phyloP scores from a whole-genome alignment of 1,140 invertebrate species.

The Bradynema listronoti region DNA sequence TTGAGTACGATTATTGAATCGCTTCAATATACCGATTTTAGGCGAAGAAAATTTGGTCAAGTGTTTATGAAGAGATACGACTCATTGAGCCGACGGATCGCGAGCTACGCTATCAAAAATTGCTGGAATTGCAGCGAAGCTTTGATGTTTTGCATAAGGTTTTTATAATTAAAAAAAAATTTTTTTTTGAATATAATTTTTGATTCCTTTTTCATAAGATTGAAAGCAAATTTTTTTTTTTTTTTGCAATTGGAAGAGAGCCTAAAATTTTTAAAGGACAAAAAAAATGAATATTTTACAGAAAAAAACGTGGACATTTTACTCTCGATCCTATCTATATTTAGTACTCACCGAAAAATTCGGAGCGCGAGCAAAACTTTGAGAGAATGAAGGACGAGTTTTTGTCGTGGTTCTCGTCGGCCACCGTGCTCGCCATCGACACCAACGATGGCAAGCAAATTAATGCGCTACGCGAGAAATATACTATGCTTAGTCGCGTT shows the following conservation, averaged over 20 bases:
- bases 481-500: conserved; percentile 23
- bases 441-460: conserved; percentile 33
- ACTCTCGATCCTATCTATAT: no score
- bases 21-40: conserved; percentile 19
- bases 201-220: no score
- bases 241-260: no score
- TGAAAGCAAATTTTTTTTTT: conserved; percentile 1
- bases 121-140: conserved; percentile 41
- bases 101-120: conserved; percentile 32
- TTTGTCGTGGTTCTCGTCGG: conserved; percentile 40
- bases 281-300: background rate
- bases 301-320: no score
- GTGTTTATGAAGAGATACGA: conserved; percentile 29
- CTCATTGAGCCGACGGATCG: conserved; percentile 28
- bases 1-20: conserved; percentile 2
- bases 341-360: conserved; percentile 22
- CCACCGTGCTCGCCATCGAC: conserved; percentile 44
- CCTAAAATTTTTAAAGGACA: no score
- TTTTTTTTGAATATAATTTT: conserved; percentile 14
- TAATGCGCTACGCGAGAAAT: conserved; percentile 36
- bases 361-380: conserved; percentile 21
- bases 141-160: conserved; percentile 32
- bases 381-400: conserved; percentile 41
- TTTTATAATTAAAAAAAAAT: conserved; percentile 3
- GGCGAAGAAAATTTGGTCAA: conserved; percentile 40